phyloP scores from a whole-genome alignment of 1,140 invertebrate genomes.

The Caenorhabditis briggsae region DNA sequence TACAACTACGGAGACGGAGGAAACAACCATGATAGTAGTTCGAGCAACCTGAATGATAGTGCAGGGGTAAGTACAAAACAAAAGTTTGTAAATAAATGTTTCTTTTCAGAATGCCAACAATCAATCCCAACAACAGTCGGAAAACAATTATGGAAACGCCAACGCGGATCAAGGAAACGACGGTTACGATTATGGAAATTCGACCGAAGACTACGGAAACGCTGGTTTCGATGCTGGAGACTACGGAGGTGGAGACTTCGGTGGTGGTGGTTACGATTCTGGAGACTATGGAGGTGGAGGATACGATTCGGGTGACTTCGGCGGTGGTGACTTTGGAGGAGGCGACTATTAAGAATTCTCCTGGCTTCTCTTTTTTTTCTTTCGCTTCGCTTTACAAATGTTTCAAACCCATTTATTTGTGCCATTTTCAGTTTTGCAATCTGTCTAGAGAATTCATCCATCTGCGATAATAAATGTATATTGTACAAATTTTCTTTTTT shows the following conservation, averaged over 20 bases:
- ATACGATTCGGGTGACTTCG: slow-evolving; percentile 39
- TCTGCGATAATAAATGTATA: slow-evolving; percentile 18
- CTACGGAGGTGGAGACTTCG: slow-evolving; percentile 5
- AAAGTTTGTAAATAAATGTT: not conserved
- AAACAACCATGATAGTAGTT: slow-evolving; percentile 43
- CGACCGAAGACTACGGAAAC: slow-evolving; percentile 11
- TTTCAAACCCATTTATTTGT: not conserved
- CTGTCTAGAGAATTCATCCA: not conserved
- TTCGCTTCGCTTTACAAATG: slow-evolving; percentile 18
- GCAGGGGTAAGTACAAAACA: slow-evolving; percentile 28
- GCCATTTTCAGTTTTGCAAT: slow-evolving; percentile 24
- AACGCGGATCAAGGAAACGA: slow-evolving; percentile 57
- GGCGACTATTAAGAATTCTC: slow-evolving; percentile 15
- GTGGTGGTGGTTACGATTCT: slow-evolving; percentile 11
- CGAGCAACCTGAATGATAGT: not conserved
- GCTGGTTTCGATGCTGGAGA: slow-evolving; percentile 25
- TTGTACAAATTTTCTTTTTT: too few relatives aligned
- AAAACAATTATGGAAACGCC: slow-evolving; percentile 46
- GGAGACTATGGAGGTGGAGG: slow-evolving; percentile 57
- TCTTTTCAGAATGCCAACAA: not conserved
- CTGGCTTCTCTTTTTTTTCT: not conserved
- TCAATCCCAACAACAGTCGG: slow-evolving; percentile 28
- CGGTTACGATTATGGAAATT: slow-evolving; percentile 38
- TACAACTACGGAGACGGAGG: slow-evolving; percentile 58
- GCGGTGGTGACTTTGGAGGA: slow-evolving; percentile 42